phyloP scores from a whole-genome alignment of 2,797 vertebrate genomes.

The Pantherophis alleghaniensis region DNA sequence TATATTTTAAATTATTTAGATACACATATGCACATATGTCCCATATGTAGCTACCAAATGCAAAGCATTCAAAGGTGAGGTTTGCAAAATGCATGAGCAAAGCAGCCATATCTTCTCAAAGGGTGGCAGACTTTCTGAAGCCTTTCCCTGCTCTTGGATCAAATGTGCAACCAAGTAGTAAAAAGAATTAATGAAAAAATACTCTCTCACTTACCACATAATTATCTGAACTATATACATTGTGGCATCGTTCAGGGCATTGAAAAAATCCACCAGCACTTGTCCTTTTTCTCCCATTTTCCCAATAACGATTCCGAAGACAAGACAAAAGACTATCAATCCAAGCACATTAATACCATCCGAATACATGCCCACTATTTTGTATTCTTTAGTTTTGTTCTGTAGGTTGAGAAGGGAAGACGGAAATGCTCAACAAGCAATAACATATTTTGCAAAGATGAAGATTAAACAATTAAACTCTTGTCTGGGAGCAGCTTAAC shows the following conservation, averaged over 20 bases:
- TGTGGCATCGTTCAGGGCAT: slow-evolving; percentile 92
- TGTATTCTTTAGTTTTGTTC: slow-evolving; percentile 92
- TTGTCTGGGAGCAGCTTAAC: neutral
- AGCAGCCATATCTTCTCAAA: neutral
- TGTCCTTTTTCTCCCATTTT: slow-evolving; percentile 97
- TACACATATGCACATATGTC: neutral
- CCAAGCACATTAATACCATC: slow-evolving; percentile 94
- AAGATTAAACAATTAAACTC: slow-evolving; percentile 17
- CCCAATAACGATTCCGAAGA: slow-evolving; percentile 94
- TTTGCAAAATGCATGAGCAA: neutral
- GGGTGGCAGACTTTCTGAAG: neutral
- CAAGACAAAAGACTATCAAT: slow-evolving; percentile 93
- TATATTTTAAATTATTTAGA: neutral
- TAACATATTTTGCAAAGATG: slow-evolving; percentile 25
- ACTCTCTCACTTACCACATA: slow-evolving; percentile 85
- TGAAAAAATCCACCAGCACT: slow-evolving; percentile 93
- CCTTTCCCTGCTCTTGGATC: neutral
- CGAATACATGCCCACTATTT: slow-evolving; percentile 83
- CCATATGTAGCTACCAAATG: neutral
- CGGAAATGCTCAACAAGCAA: slow-evolving; percentile 31
- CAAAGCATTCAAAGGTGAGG: neutral
- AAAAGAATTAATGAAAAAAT: slow-evolving; percentile 18
- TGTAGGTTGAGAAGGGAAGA: slow-evolving; percentile 64
- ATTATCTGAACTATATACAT: slow-evolving; percentile 97
- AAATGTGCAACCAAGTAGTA: slow-evolving; percentile 24